phyloP scores from a whole-genome alignment of 2,797 vertebrate species.

The Cossypha dichroa region DNA sequence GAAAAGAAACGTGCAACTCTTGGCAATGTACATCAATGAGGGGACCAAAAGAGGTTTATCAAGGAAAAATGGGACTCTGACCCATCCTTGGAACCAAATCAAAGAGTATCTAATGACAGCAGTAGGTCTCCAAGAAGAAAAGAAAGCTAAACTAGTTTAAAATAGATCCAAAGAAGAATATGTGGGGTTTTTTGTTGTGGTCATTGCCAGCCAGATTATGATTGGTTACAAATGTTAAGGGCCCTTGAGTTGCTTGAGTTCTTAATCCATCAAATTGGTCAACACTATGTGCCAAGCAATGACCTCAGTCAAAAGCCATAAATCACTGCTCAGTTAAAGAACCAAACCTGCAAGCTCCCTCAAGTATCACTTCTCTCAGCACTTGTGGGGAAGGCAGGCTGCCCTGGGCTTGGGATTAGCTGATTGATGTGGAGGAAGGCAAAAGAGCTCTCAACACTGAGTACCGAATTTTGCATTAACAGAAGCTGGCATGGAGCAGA shows the following conservation, averaged over 20 bases:
- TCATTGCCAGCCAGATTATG: slow-evolving; percentile 36
- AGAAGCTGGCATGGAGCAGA: background rate
- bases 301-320: slow-evolving; percentile 54
- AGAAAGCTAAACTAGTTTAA: slow-evolving; percentile 29
- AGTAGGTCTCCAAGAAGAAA: slow-evolving; percentile 31
- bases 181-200: background rate
- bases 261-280: slow-evolving; percentile 41
- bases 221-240: slow-evolving; percentile 54
- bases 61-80: slow-evolving; percentile 27
- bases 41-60: slow-evolving; percentile 21
- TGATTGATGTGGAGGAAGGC: background rate
- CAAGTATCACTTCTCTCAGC: background rate
- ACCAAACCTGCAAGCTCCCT: background rate
- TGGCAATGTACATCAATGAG: background rate
- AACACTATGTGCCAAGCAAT: slow-evolving; percentile 42
- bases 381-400: background rate
- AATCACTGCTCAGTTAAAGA: slow-evolving; percentile 17
- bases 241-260: background rate
- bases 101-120: slow-evolving; percentile 33
- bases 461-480: background rate
- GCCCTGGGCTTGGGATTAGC: background rate
- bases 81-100: slow-evolving; percentile 52
- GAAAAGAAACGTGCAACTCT: background rate
- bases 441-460: background rate
- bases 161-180: slow-evolving; percentile 37